A percentile compares a stretch with the other conserved stretches of the same genome.
phyloP scores from a whole-genome alignment of 2,888 invertebrate species.

The Melitaea athalia region DNA sequence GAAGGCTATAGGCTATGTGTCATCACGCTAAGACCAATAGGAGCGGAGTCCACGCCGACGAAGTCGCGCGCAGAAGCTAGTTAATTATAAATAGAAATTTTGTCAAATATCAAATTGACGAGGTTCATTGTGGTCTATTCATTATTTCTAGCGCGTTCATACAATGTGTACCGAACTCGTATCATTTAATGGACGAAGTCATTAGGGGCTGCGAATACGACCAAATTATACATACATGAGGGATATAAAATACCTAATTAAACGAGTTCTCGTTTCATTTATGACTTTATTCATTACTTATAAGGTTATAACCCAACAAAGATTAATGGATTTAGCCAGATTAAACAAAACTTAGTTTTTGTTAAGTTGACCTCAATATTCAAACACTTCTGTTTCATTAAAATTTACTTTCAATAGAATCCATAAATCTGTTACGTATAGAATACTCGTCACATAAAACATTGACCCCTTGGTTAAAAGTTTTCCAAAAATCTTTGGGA shows the following conservation, averaged over 20 bases:
- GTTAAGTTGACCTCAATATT: too few relatives aligned
- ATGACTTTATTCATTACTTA: background rate
- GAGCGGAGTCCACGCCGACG: too few relatives aligned
- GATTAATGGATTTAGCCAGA: background rate
- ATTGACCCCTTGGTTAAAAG: too few relatives aligned
- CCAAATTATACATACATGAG: constrained; percentile 13
- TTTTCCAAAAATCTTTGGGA: too few relatives aligned
- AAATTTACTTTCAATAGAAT: too few relatives aligned
- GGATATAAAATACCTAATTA: constrained; percentile 4
- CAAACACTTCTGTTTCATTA: too few relatives aligned
- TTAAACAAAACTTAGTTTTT: background rate
- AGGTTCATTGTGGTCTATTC: constrained; percentile 25
- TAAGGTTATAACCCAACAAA: background rate
- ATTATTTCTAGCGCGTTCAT: constrained; percentile 8
- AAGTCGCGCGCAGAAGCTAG: too few relatives aligned
- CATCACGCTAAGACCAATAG: too few relatives aligned
- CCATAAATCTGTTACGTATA: too few relatives aligned
- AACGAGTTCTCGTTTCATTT: background rate
- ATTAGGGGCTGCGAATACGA: constrained; percentile 23
- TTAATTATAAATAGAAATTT: background rate
- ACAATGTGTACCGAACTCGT: constrained; percentile 3
- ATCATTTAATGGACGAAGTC: constrained; percentile 19
- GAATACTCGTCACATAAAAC: too few relatives aligned
- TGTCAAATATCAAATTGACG: constrained; percentile 14
- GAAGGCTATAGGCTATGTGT: too few relatives aligned